Base-by-base conservation (phyloP, 2,797 vertebrate species). In the Alfaro cultratus region DNA sequence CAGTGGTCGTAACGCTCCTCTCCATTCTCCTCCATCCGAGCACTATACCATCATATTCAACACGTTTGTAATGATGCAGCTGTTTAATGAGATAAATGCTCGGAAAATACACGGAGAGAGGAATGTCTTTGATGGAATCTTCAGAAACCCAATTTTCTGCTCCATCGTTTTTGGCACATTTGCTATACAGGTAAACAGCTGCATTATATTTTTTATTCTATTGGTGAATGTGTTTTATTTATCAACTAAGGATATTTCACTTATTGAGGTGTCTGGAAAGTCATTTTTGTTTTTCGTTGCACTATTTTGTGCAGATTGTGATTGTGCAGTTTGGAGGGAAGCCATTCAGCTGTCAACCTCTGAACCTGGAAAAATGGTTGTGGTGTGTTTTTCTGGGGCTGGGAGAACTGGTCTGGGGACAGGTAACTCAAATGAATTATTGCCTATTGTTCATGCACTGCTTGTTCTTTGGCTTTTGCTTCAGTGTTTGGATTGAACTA, bases 11-110 rank as follows among this genome's bases (percentile, higher is more conserved):
- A 96, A 99, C 0, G 98, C 98, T 1, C 99, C 99, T 0, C 97
- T 99, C 26, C 98, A 99, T 90, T 96, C 99, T 0, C 98, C 98
- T 2, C 98, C 98, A 8, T 99, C 99, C 0, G 99, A 99, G 79
- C 99, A 99, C 91, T 99, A 99, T 92, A 99, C 99, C 90, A 99
- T 99, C 92, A 99, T 99, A 94, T 99, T 99, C 95, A 99, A 99
- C 95, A 98, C 98, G 68, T 99, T 99, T 10, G 99, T 99, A 92
- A 97, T 99, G 97, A 99, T 99, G 99, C 99, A 99, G 92, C 97
- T 99, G 80, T 99, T 99, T 93, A 99, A 99, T 2, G 99, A 99
- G 92, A 97, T 99, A 94, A 99, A 99, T 0, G 98, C 99, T 39
- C 97, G 98, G 57, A 99, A 99, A 91, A 99, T 99, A 94, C 99